Evolutionary conservation across 1,140 invertebrate genomes (phyloP).

Genomic region (Eufriesea mexicana): DNA sequence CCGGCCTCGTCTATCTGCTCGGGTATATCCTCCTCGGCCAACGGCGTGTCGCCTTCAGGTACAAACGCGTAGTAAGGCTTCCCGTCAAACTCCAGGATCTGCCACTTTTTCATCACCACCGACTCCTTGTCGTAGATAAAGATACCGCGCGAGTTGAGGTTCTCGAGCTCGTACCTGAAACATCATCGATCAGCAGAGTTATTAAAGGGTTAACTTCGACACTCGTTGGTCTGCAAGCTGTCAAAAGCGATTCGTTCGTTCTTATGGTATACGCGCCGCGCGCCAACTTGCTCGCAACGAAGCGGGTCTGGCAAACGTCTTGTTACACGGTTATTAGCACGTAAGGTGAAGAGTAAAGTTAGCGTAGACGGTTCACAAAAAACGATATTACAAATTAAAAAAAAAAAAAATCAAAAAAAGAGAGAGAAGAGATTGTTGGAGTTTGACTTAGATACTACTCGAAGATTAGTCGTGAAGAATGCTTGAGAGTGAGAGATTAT

Average conservation of each 20-base stretch:
- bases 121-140: slow-evolving; percentile 80
- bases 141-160: slow-evolving; percentile 71
- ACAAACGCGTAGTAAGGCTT: slow-evolving; percentile 81
- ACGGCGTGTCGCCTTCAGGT: slow-evolving; percentile 74
- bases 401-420: background rate
- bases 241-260: background rate
- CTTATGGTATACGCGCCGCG: background rate
- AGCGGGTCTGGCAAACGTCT: background rate
- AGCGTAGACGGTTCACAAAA: background rate
- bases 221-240: slow-evolving; percentile 2
- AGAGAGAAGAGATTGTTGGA: background rate
- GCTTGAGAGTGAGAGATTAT: background rate
- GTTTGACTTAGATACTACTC: background rate
- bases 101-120: slow-evolving; percentile 80
- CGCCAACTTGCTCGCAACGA: background rate
- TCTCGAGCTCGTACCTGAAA: slow-evolving; percentile 75
- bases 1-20: slow-evolving; percentile 68
- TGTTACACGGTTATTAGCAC: slow-evolving; percentile 21
- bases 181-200: slow-evolving; percentile 59
- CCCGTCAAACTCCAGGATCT: slow-evolving; percentile 80
- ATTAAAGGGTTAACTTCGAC: background rate
- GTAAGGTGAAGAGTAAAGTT: background rate
- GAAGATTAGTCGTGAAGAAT: slow-evolving; percentile 14
- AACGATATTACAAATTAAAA: background rate
- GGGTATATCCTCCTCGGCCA: slow-evolving; percentile 67